phyloP scores from a whole-genome alignment of 2,113 vertebrate genomes.

The Condylura cristata region DNA sequence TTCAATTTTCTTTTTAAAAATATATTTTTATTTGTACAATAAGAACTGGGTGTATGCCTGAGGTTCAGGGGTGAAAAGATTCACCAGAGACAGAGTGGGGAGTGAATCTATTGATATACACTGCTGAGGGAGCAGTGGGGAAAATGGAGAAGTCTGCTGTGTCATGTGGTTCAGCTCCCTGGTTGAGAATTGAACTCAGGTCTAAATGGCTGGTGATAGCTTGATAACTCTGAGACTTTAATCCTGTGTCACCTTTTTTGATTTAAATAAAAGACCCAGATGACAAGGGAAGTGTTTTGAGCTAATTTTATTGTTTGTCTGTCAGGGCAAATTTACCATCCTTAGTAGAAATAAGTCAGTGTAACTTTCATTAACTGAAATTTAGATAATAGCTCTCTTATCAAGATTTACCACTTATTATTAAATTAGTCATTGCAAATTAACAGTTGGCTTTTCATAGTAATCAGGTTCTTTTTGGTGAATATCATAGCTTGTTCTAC shows the following conservation, averaged over 20 bases:
- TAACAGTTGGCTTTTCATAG: background rate
- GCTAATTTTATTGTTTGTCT: background rate
- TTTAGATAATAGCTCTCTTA: background rate
- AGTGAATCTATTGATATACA: too few relatives aligned
- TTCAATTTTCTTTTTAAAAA: too few relatives aligned
- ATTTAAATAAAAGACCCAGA: background rate
- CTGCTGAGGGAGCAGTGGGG: too few relatives aligned
- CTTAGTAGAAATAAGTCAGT: background rate
- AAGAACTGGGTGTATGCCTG: too few relatives aligned
- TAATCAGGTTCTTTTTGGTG: background rate
- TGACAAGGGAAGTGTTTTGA: background rate
- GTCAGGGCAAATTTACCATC: background rate
- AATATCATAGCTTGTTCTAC: background rate
- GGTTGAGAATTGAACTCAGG: too few relatives aligned
- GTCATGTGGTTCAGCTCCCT: too few relatives aligned
- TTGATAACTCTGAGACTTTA: too few relatives aligned
- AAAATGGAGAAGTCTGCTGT: too few relatives aligned
- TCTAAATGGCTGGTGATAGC: too few relatives aligned
- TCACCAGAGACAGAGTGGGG: too few relatives aligned
- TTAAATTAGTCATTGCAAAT: constrained; percentile 47
- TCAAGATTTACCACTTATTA: constrained; percentile 47
- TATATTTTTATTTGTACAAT: too few relatives aligned
- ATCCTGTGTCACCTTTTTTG: background rate
- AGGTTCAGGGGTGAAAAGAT: too few relatives aligned
- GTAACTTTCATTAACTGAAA: background rate